A percentile compares a stretch with the other conserved stretches of the same genome.
Evolutionary conservation across 2,888 invertebrate genomes (phyloP).

Genomic region (Slavum lentiscoides): DNA sequence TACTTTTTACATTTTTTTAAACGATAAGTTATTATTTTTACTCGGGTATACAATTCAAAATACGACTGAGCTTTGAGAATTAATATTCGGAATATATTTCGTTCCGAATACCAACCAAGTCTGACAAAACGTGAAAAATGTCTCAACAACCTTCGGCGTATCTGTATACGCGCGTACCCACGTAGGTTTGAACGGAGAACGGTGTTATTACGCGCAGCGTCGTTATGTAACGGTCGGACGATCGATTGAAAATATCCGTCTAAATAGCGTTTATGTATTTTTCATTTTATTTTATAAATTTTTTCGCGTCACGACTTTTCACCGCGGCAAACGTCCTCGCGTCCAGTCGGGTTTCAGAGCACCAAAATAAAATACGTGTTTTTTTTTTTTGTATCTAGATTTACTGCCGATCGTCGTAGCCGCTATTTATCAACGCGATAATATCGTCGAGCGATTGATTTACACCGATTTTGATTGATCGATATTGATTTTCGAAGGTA

Average conservation of each 20-base stretch:
- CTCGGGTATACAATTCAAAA: too few species aligned
- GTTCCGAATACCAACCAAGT: too few species aligned
- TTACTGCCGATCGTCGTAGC: not conserved
- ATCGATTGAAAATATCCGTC: conserved; percentile 8
- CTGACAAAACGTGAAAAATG: not conserved
- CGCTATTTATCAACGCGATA: not conserved
- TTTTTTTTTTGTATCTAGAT: not conserved
- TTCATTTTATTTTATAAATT: not conserved
- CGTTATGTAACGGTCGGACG: not conserved
- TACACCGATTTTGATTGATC: conserved; percentile 2
- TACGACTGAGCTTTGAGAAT: too few species aligned
- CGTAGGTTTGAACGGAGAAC: not conserved
- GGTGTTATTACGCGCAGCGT: too few species aligned
- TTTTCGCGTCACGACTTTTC: conserved; percentile 30
- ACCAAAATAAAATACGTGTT: not conserved
- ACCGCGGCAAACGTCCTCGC: not conserved
- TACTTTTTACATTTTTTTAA: not conserved
- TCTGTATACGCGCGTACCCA: too few species aligned
- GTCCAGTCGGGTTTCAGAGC: conserved; percentile 1
- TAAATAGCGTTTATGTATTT: conserved; percentile 2
- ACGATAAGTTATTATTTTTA: too few species aligned
- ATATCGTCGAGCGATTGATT: not conserved
- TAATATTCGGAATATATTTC: too few species aligned
- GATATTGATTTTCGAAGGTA: conserved; percentile 27
- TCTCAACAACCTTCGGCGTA: conserved; percentile 2